Conservation (phyloP, 2,113 vertebrate species). For the Polyodon spathula region DNA sequence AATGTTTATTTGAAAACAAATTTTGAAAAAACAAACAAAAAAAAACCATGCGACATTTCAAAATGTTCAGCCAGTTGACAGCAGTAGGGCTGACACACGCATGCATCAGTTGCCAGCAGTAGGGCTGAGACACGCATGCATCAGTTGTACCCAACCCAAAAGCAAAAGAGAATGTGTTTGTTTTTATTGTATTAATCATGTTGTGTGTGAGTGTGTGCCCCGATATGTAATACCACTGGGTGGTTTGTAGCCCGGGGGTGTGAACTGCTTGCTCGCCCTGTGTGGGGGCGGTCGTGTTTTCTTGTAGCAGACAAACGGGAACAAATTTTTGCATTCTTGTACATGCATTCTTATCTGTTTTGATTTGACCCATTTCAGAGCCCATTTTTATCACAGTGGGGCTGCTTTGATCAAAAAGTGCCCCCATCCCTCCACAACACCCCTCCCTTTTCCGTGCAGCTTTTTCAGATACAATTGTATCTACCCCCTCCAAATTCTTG, state of each 20-base stretch:
- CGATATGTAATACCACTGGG: constrained; percentile 16
- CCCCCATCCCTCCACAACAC: constrained; percentile 16
- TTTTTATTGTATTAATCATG: constrained; percentile 14
- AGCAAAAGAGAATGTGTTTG: constrained; percentile 12
- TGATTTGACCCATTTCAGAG: constrained; percentile 11
- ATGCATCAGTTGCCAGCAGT: constrained; percentile 47
- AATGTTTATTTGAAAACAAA: constrained; percentile 35
- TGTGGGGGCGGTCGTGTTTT: constrained; percentile 13
- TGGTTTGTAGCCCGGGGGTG: constrained; percentile 14
- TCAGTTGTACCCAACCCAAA: constrained; percentile 38
- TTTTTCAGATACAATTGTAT: constrained; percentile 28
- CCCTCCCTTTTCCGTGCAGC: constrained; percentile 34
- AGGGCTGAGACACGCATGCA: constrained; percentile 49
- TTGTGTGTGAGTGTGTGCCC: constrained; percentile 20
- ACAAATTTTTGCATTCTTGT: constrained; percentile 27
- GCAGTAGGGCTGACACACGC: constrained; percentile 39
- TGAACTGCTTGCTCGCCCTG: constrained; percentile 17
- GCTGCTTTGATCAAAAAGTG: constrained; percentile 20
- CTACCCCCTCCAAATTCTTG: constrained; percentile 35
- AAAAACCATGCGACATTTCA: constrained; percentile 20
- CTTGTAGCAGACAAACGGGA: constrained; percentile 18
- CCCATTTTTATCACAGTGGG: constrained; percentile 16
- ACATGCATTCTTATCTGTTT: constrained; percentile 7
- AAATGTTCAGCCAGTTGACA: constrained; percentile 40
- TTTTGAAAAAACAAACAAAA: constrained; percentile 22